Evolutionary conservation across 2,888 invertebrate species (phyloP).

Genomic region (Augiades crinisus): DNA sequence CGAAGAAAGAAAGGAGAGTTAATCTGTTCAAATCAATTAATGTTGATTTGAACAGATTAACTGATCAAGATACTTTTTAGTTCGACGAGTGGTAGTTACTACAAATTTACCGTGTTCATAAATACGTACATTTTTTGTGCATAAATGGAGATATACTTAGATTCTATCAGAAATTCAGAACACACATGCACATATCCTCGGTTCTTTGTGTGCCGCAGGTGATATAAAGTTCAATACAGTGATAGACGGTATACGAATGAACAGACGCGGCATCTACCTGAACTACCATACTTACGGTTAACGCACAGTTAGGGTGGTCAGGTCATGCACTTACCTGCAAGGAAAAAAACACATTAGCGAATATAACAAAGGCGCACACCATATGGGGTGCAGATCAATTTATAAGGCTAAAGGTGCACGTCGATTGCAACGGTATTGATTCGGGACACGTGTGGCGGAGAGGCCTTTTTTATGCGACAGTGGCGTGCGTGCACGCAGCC

Average conservation of each 20-base stretch:
- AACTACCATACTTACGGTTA: slow-evolving; percentile 10
- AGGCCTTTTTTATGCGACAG: too few relatives aligned
- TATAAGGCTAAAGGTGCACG: slow-evolving; percentile 28
- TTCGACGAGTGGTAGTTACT: too few relatives aligned
- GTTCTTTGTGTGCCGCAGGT: neutral
- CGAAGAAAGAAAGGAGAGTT: too few relatives aligned
- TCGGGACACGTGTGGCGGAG: slow-evolving; percentile 11
- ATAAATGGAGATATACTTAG: too few relatives aligned
- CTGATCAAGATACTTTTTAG: too few relatives aligned
- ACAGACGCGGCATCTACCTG: neutral
- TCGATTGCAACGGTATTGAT: slow-evolving; percentile 24
- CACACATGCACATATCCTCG: too few relatives aligned
- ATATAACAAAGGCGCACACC: slow-evolving; percentile 28
- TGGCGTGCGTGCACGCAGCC: too few relatives aligned
- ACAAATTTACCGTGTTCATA: too few relatives aligned
- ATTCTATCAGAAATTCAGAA: too few relatives aligned
- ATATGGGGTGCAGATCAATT: slow-evolving; percentile 28
- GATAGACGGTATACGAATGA: neutral
- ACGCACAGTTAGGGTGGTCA: slow-evolving; percentile 17
- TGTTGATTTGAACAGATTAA: too few relatives aligned
- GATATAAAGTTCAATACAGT: neutral
- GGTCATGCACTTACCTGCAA: slow-evolving; percentile 35
- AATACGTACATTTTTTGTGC: too few relatives aligned
- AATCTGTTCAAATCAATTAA: too few relatives aligned
- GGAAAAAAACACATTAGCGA: slow-evolving; percentile 33